Base-by-base conservation (phyloP, 2,888 invertebrate genomes). In the Leptinotarsa haldemani region DNA sequence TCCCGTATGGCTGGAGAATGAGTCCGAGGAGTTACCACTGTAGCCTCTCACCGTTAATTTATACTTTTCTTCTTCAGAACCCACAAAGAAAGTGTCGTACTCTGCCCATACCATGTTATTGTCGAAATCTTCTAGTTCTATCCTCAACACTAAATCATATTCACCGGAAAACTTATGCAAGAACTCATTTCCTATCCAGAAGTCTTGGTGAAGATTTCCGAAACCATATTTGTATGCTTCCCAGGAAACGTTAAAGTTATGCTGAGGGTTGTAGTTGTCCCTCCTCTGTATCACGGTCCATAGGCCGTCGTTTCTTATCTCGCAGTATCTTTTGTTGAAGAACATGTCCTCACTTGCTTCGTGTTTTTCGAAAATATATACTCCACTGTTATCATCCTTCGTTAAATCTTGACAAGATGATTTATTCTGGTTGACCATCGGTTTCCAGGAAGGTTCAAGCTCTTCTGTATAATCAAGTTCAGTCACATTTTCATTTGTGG, bases 151-250 rank as follows among this genome's bases (percentile, higher is more conserved):
- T 69, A 89, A 83, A 77, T 88, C 86, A 48, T 88, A 85, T 13
- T 87, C 84, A 65, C 78, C 78, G 0, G 89, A 86, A 74, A 91
- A 78, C 69, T 86, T 84, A 78, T 90, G 88, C 64, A 90, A 87
- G 73, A 88, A 89, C 70, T 91, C 90, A 81, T 91, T 91, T 5
- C 91, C 91, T 77, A 90, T 88, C 91, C 91, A 92, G 80, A 91
- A 92, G 78, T 91, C 90, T 46, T 85, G 84, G 13, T 85, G 77
- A 18, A 90, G 79, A 77, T 88, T 84, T 0, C 92, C 92, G 80
- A 92, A 92, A 3, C 92, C 92, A 40, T 86, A 80, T 71, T 89
- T 90, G 82, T 92, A 92, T 15, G 89, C 88, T 7, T 85, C 79
- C 91, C 91, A 92, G 25, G 88, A 86, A 65, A 88, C 86, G 76